Evolutionary conservation across 2,888 invertebrate genomes (phyloP).

Genomic region (Noctua pronuba): DNA sequence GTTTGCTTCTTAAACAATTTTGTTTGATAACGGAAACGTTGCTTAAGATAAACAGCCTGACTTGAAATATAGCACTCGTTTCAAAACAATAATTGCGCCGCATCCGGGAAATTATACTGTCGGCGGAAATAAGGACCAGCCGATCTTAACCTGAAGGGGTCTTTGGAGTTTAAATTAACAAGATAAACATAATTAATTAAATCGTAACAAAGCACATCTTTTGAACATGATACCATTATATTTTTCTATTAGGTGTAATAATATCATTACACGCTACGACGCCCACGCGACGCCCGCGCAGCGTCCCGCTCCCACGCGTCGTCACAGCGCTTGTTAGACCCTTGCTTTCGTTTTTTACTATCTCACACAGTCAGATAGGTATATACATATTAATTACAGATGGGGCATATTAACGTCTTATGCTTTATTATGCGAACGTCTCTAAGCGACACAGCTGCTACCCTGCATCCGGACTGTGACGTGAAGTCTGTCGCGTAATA

Average conservation of each 20-base stretch:
- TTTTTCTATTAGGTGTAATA: constrained; percentile 49
- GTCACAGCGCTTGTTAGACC: constrained; percentile 52
- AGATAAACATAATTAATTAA: constrained; percentile 24
- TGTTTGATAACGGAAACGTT: constrained; percentile 16
- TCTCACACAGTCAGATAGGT: constrained; percentile 40
- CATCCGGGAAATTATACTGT: constrained; percentile 24
- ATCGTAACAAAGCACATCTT: constrained; percentile 25
- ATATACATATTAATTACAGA: constrained; percentile 53
- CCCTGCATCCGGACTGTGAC: neutral
- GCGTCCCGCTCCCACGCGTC: constrained; percentile 51
- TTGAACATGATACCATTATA: constrained; percentile 22
- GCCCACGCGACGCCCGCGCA: constrained; percentile 65
- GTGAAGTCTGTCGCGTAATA: constrained; percentile 10
- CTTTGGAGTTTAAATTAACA: constrained; percentile 17
- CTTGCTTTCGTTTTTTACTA: constrained; percentile 63
- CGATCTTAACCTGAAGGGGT: neutral
- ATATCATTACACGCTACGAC: constrained; percentile 46
- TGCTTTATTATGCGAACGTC: constrained; percentile 36
- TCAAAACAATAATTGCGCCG: constrained; percentile 31
- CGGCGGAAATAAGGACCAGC: neutral
- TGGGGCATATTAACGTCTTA: constrained; percentile 27
- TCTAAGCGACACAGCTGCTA: constrained; percentile 36
- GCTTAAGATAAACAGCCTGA: constrained; percentile 20
- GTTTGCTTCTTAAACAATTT: constrained; percentile 31
- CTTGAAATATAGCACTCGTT: constrained; percentile 19